Evolutionary conservation across 2,113 vertebrate genomes (phyloP), one percentile per base, ranked within the genome.

Genomic region (Alethe castanea): DNA sequence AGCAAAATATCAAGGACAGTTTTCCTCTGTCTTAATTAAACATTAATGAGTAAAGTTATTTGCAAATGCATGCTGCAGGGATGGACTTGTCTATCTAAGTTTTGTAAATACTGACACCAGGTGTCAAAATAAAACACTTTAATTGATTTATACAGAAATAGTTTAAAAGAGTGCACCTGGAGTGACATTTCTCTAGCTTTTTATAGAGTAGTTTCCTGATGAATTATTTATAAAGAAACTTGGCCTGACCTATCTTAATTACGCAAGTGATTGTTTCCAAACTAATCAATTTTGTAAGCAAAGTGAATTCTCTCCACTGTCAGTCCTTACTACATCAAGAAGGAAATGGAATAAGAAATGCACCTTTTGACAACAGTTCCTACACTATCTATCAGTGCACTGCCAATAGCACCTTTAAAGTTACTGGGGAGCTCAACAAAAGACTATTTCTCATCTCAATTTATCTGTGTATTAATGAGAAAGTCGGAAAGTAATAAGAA

Each of bases 11-110:
- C 97, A 98, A 98, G 97, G 97, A 98, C 98, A 98, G 97, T 98
- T 98, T 98, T 98, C 97, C 97, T 98, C 97, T 98, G 97, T 98
- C 98, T 98, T 98, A 98, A 98, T 98, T 98, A 98, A 98, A 98
- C 97, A 98, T 98, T 98, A 98, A 98, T 98, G 98, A 98, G 98
- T 97, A 97, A 98, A 98, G 98, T 98, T 98, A 98, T 98, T 98
- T 98, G 96, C 97, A 98, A 98, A 98, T 97, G 97, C 97, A 96
- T 97, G 97, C 97, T 98, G 97, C 91, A 95, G 95, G 94, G 97
- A 98, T 98, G 97, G 98, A 98, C 97, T 96, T 98, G 98, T 97
- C 98, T 98, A 59, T 97, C 97, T 92, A 77, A 71, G 81, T 98
- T 98, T 98, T 97, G 97, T 98, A 98, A 98, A 98, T 98, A 98